A percentile compares a stretch with the other conserved stretches of the same genome.
phyloP scores from a whole-genome alignment of 2,888 invertebrate species.

The Volucella inflata region DNA sequence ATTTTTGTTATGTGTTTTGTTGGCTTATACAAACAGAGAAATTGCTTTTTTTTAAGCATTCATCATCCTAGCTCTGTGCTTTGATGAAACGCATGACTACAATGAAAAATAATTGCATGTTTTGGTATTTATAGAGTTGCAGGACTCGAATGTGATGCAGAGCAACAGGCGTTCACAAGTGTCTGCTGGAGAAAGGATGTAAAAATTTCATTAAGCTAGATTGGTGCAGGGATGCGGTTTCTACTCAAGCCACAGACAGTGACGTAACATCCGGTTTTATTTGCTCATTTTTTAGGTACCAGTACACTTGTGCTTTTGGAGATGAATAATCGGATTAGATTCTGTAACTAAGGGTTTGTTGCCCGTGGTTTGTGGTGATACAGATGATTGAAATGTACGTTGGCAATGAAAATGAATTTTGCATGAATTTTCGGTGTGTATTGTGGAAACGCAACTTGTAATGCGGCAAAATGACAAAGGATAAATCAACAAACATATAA shows the following conservation, averaged over 20 bases:
- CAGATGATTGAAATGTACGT: slow-evolving; percentile 18
- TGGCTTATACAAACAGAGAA: background rate
- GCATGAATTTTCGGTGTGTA: background rate
- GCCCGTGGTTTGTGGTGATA: background rate
- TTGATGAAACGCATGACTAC: slow-evolving; percentile 37
- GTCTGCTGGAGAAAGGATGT: slow-evolving; percentile 51
- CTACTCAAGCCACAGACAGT: slow-evolving; percentile 48
- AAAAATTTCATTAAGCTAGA: slow-evolving; percentile 69
- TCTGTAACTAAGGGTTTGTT: slow-evolving; percentile 15
- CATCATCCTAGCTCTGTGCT: slow-evolving; percentile 20
- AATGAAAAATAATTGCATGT: slow-evolving; percentile 74
- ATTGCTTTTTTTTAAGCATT: background rate
- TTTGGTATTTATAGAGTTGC: slow-evolving; percentile 74
- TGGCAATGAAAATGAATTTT: slow-evolving; percentile 21
- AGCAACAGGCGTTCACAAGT: background rate
- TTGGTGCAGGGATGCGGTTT: slow-evolving; percentile 64
- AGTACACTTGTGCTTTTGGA: background rate
- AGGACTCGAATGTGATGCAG: slow-evolving; percentile 8
- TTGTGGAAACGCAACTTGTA: background rate
- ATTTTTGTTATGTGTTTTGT: no score
- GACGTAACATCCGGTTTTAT: slow-evolving; percentile 3
- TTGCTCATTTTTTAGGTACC: background rate
- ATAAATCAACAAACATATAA: no score
- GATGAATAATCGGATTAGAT: slow-evolving; percentile 66
- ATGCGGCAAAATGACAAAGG: no score